Percentiles rank a stretch among this genome's conserved stretches.
Evolutionary conservation across 2,888 invertebrate species (phyloP).

Genomic region (Mythimna lalbum): DNA sequence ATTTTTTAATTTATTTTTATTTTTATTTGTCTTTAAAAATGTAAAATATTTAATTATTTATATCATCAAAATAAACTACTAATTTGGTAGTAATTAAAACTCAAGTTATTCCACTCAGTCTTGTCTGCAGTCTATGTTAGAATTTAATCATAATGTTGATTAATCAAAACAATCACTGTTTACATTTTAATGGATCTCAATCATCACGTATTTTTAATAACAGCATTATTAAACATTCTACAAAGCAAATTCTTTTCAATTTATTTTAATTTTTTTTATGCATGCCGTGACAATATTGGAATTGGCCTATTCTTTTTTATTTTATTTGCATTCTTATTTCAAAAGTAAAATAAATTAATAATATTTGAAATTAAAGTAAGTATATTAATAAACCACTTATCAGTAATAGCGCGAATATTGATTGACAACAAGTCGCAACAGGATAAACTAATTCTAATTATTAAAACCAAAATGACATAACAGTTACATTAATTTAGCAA

Average conservation of each 20-base stretch:
- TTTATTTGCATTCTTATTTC: background rate
- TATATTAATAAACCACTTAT: background rate
- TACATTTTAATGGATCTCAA: slow-evolving; percentile 28
- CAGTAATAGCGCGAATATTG: background rate
- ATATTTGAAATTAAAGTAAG: background rate
- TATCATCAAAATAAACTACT: background rate
- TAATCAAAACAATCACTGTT: slow-evolving; percentile 53
- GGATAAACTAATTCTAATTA: background rate
- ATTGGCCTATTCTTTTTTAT: slow-evolving; percentile 1
- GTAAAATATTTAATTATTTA: background rate
- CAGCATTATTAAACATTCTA: slow-evolving; percentile 11
- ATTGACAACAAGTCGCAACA: slow-evolving; percentile 1
- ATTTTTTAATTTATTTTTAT: no score
- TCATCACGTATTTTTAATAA: slow-evolving; percentile 42
- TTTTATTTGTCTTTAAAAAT: no score
- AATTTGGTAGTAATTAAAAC: background rate
- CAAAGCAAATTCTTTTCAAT: slow-evolving; percentile 13
- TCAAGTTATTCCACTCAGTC: background rate
- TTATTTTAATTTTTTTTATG: slow-evolving; percentile 13
- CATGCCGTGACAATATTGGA: slow-evolving; percentile 9
- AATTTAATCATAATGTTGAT: slow-evolving; percentile 32
- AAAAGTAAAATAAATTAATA: no score
- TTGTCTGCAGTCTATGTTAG: slow-evolving; percentile 3
- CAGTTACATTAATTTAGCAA: background rate
- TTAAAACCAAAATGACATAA: background rate